Percentiles rank a stretch among this genome's conserved stretches.
Conservation (phyloP, 2,797 vertebrate genomes). For the Bradypus variegatus region DNA sequence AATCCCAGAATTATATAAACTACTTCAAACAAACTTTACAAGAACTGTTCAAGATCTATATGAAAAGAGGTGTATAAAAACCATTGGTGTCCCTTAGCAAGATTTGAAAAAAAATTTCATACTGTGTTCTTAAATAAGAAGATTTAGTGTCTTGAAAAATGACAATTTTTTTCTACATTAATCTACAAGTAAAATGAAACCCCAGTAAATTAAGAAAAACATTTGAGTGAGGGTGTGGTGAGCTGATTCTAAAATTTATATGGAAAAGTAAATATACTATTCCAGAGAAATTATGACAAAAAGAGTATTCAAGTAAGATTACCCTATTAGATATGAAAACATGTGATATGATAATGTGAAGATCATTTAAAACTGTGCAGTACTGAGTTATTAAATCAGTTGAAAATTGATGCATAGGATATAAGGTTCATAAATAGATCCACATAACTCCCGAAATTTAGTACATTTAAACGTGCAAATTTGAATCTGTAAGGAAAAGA, state of each 20-base stretch:
- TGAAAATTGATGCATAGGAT: neutral
- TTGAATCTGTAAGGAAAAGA: neutral
- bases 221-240: neutral
- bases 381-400: neutral
- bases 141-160: neutral
- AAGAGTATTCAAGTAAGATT: neutral
- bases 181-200: neutral
- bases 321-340: neutral
- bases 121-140: neutral
- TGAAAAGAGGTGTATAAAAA: neutral
- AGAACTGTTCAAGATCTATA: neutral
- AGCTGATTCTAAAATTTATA: neutral
- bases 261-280: neutral
- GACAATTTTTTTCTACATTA: neutral
- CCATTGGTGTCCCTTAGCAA: neutral
- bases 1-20: neutral
- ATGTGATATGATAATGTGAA: neutral
- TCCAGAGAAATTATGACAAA: neutral
- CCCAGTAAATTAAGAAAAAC: neutral
- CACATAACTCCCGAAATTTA: neutral
- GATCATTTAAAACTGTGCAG: neutral
- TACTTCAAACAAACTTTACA: neutral
- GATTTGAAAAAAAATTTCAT: neutral
- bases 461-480: neutral
- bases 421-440: neutral